These are phyloP conservation scores for Alouatta palliata DNA, from an alignment of 2,113 vertebrate genomes.

Conservation along the genomic window DNA sequence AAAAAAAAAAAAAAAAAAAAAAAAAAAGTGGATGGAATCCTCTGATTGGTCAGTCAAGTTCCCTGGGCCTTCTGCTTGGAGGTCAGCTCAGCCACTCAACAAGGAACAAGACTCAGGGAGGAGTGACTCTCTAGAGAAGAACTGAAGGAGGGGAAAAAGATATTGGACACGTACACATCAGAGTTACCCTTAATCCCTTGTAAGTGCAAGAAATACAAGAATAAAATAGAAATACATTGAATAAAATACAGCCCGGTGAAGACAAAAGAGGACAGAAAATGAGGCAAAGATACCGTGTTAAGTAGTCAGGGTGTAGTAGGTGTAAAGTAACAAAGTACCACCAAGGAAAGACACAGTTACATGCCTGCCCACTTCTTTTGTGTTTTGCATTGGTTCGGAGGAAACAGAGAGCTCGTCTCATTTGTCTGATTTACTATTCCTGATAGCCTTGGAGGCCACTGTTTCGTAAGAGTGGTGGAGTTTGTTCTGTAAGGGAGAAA, in stretches of 20 bases:
- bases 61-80: neutral
- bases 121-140: neutral
- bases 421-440: neutral
- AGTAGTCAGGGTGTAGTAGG: neutral
- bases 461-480: neutral
- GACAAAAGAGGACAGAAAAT: neutral
- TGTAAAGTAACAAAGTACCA: neutral
- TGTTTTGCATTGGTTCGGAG: neutral
- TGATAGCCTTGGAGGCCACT: neutral
- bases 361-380: neutral
- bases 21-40: neutral
- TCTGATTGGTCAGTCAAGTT: too few species aligned
- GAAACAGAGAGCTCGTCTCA: neutral
- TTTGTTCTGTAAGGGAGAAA: neutral
- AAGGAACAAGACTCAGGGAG: neutral
- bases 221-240: neutral
- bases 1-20: too few species aligned
- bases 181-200: neutral
- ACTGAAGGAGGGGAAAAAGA: neutral
- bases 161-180: neutral
- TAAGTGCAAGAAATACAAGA: neutral
- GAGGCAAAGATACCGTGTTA: neutral
- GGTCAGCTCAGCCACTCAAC: neutral
- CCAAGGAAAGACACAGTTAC: neutral
- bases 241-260: neutral